Evolutionary conservation across 2,888 invertebrate species (phyloP).

Genomic region (Onthophagus sagittarius): DNA sequence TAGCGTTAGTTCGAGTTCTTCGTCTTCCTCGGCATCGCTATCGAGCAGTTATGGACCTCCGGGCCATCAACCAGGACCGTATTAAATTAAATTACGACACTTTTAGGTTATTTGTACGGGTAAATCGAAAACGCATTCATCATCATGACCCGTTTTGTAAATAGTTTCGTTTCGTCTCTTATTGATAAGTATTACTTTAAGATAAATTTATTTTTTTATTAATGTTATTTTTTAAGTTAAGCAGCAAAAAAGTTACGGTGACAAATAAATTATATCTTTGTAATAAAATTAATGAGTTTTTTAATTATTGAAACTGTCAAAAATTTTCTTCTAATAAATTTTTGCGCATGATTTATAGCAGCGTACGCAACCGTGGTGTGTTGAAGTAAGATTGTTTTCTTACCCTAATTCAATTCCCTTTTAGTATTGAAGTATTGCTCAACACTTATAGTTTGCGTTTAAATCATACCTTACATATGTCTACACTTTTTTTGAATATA

Average conservation of each 20-base stretch:
- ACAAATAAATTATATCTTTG: conserved; percentile 46
- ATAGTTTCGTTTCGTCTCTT: conserved; percentile 15
- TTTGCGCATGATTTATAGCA: too few species aligned
- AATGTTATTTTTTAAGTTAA: conserved; percentile 31
- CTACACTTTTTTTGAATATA: too few species aligned
- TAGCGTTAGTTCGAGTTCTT: conserved; percentile 26
- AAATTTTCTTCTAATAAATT: neutral
- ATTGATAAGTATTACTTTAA: conserved; percentile 17
- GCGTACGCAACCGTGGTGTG: too few species aligned
- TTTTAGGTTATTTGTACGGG: conserved; percentile 26
- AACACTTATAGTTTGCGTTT: too few species aligned
- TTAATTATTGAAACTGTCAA: neutral
- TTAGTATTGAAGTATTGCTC: too few species aligned
- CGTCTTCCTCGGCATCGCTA: conserved; percentile 30
- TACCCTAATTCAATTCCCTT: too few species aligned
- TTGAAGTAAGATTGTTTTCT: too few species aligned
- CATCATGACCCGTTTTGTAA: conserved; percentile 20
- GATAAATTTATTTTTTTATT: conserved; percentile 30
- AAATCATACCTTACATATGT: too few species aligned
- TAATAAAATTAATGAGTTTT: conserved; percentile 19
- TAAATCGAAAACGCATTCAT: conserved; percentile 23
- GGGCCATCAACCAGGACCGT: conserved; percentile 44
- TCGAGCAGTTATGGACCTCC: conserved; percentile 45
- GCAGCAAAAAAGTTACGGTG: conserved; percentile 41
- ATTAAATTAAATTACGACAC: conserved; percentile 32